Evolutionary conservation across 53 echinoderm and acorn worm species (phyloP).

Genomic region (Patiria pectinifera): DNA sequence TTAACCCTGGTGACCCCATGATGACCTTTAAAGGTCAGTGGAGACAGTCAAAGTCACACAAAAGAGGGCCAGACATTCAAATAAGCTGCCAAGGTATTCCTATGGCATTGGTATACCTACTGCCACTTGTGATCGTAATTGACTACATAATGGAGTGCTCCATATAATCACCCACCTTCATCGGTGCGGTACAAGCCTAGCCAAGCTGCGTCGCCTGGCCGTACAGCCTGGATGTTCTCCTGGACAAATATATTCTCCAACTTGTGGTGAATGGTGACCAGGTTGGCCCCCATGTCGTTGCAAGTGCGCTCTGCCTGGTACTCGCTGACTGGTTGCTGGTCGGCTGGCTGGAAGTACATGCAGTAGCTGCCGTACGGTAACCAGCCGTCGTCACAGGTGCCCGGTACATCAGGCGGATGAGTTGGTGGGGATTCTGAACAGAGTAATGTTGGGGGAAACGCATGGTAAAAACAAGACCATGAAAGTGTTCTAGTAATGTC

Average conservation of each 20-base stretch:
- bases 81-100: too few relatives aligned
- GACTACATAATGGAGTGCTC: too few relatives aligned
- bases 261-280: slow-evolving; percentile 74
- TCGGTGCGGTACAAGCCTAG: slow-evolving; percentile 68
- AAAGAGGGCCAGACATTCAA: too few relatives aligned
- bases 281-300: slow-evolving; percentile 62
- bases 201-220: slow-evolving; percentile 58
- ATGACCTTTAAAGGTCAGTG: too few relatives aligned
- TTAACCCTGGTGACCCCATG: too few relatives aligned
- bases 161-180: slow-evolving; percentile 11
- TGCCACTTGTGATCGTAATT: too few relatives aligned
- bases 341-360: slow-evolving; percentile 56
- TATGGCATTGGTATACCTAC: too few relatives aligned
- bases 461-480: background rate
- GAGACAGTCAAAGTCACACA: too few relatives aligned
- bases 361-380: slow-evolving; percentile 74
- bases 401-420: slow-evolving; percentile 77
- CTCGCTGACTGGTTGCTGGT: slow-evolving; percentile 63
- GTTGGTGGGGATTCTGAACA: slow-evolving; percentile 81
- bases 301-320: slow-evolving; percentile 78
- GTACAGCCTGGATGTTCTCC: slow-evolving; percentile 5
- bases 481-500: background rate
- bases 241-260: slow-evolving; percentile 73
- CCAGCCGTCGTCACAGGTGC: slow-evolving; percentile 81
- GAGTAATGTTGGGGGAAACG: background rate